phyloP scores from a whole-genome alignment of 2,113 vertebrate species.

The Coptodon bakossiorum region DNA sequence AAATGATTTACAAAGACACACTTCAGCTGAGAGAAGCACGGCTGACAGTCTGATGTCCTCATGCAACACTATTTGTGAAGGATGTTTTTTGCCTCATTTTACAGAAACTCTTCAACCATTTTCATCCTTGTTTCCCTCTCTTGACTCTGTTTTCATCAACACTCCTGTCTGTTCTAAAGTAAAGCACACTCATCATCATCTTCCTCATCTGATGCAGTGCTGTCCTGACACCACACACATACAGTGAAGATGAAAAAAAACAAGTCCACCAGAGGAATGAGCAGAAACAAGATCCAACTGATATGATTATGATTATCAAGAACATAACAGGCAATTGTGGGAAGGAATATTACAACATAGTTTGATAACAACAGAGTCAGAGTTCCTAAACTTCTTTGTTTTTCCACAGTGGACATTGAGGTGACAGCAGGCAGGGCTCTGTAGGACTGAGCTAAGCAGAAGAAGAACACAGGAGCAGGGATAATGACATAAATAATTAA shows the following conservation, averaged over 20 bases:
- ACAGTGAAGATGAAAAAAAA: fast-evolving
- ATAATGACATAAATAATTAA: not conserved
- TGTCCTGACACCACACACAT: not conserved
- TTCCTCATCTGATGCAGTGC: not conserved
- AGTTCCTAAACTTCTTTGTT: not conserved
- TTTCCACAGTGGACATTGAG: not conserved
- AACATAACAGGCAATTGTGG: not conserved
- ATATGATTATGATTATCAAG: not conserved
- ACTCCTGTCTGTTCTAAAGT: not conserved
- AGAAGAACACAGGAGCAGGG: not conserved
- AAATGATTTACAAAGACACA: not conserved
- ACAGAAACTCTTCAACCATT: not conserved
- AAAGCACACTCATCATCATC: not conserved
- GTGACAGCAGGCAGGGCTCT: fast-evolving
- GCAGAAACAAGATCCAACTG: not conserved
- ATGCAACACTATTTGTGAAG: not conserved
- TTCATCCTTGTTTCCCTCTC: not conserved
- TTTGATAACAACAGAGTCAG: not conserved
- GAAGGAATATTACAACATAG: not conserved
- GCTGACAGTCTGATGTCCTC: not conserved
- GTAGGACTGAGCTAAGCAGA: not conserved
- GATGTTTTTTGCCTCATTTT: fast-evolving
- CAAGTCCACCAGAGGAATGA: not conserved
- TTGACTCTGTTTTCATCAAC: not conserved
- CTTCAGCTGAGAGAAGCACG: not conserved